These are phyloP conservation scores for Pachycephala philippinensis DNA, from an alignment of 2,113 vertebrate genomes.

Conservation along the genomic window DNA sequence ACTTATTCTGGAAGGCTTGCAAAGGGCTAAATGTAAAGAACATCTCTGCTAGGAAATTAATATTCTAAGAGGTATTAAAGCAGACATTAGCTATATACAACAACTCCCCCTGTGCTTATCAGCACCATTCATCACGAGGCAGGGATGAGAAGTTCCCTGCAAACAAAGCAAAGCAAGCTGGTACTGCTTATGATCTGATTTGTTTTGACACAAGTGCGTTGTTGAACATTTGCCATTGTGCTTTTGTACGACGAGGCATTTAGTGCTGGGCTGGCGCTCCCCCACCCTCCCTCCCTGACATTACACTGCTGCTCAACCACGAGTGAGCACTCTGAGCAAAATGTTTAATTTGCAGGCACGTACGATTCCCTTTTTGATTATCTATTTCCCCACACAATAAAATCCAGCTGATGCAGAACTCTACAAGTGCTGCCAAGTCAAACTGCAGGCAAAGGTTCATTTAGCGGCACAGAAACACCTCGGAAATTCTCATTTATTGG, in stretches of 20 bases:
- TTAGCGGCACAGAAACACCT: conserved; percentile 19
- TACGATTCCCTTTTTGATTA: conserved; percentile 13
- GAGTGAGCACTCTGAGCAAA: background rate
- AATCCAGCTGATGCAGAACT: conserved; percentile 50
- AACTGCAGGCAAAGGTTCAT: conserved; percentile 39
- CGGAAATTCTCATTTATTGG: conserved; percentile 48
- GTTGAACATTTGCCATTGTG: background rate
- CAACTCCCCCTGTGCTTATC: background rate
- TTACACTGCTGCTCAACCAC: background rate
- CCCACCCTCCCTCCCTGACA: background rate
- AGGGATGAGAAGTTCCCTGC: background rate
- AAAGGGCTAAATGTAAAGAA: background rate
- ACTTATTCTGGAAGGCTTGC: background rate
- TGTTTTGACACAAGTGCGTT: background rate
- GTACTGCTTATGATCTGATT: background rate
- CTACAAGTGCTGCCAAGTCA: conserved; percentile 43
- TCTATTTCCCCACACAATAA: conserved; percentile 57
- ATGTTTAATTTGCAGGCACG: conserved; percentile 39
- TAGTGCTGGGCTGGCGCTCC: background rate
- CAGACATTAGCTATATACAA: background rate
- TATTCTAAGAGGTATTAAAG: background rate
- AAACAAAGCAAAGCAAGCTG: background rate
- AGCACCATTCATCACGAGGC: background rate
- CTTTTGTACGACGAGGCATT: background rate
- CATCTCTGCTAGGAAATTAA: background rate